Conservation (phyloP, 2,797 vertebrate species). For the Ibycter americanus region DNA sequence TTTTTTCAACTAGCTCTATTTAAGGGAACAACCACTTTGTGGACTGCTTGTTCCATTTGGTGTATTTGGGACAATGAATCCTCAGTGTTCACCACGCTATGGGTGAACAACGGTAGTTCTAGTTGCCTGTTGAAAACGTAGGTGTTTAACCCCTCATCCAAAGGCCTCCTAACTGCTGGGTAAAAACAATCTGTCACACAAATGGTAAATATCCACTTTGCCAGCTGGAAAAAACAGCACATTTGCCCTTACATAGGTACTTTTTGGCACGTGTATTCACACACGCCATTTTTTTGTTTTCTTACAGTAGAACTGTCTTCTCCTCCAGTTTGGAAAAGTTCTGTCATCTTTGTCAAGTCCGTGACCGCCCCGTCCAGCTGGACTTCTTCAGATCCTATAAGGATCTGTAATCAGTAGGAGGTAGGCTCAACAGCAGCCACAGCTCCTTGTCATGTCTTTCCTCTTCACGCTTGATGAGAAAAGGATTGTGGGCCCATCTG, state of each 20-base stretch:
- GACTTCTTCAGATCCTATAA: slow-evolving; percentile 27
- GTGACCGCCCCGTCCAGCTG: neutral
- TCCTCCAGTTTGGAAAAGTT: neutral
- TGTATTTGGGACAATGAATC: neutral
- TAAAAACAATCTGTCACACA: neutral
- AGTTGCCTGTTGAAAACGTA: neutral
- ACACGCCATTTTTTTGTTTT: too few relatives aligned
- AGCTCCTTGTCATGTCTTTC: neutral
- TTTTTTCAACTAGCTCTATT: neutral
- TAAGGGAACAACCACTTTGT: neutral
- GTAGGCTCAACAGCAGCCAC: neutral
- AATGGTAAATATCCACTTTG: neutral
- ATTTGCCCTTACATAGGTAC: rapidly evolving
- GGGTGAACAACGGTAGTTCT: neutral
- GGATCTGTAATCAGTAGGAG: slow-evolving; percentile 10
- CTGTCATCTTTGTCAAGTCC: neutral
- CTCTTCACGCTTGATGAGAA: neutral
- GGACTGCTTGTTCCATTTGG: neutral
- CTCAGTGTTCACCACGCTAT: neutral
- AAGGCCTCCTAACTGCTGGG: neutral
- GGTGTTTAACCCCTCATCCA: neutral
- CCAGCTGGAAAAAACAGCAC: neutral
- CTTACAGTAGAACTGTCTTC: neutral
- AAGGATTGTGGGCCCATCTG: neutral
- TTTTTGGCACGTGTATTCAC: rapidly evolving